Percentiles rank a stretch among this genome's conserved stretches.
Conservation (phyloP, 1,140 invertebrate genomes). For the Drosophila orosa region DNA sequence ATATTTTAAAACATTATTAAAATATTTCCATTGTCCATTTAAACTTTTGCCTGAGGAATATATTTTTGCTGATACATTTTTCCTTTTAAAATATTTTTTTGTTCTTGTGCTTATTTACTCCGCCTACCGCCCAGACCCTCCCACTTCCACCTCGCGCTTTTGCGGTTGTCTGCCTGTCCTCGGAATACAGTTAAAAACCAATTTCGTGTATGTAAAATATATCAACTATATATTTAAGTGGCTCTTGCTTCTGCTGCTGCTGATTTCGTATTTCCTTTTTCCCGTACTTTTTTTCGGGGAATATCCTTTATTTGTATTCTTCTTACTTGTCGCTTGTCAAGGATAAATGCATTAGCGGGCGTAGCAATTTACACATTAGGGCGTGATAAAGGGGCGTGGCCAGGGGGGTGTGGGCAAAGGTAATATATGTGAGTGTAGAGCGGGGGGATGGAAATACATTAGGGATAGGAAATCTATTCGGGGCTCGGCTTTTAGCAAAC, state of each 20-base stretch:
- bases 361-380: slow-evolving; percentile 66
- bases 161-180: slow-evolving; percentile 54
- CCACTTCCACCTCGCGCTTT: neutral
- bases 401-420: slow-evolving; percentile 38
- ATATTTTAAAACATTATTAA: neutral
- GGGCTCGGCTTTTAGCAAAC: slow-evolving; percentile 15
- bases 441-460: slow-evolving; percentile 31
- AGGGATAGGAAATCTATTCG: slow-evolving; percentile 38
- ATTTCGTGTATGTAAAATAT: slow-evolving; percentile 82
- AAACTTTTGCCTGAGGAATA: neutral
- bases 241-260: slow-evolving; percentile 39
- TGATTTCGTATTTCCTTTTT: slow-evolving; percentile 31
- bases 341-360: slow-evolving; percentile 63
- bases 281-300: slow-evolving; percentile 10
- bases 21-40: too few species aligned
- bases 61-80: neutral
- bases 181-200: slow-evolving; percentile 77
- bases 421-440: slow-evolving; percentile 46
- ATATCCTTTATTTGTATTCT: slow-evolving; percentile 44
- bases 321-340: slow-evolving; percentile 66
- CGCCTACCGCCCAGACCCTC: neutral
- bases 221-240: slow-evolving; percentile 82
- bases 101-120: neutral
- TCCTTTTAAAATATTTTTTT: neutral
- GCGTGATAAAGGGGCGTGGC: slow-evolving; percentile 47